Conservation (phyloP, 2,113 vertebrate genomes). For the Cottus gobio region DNA sequence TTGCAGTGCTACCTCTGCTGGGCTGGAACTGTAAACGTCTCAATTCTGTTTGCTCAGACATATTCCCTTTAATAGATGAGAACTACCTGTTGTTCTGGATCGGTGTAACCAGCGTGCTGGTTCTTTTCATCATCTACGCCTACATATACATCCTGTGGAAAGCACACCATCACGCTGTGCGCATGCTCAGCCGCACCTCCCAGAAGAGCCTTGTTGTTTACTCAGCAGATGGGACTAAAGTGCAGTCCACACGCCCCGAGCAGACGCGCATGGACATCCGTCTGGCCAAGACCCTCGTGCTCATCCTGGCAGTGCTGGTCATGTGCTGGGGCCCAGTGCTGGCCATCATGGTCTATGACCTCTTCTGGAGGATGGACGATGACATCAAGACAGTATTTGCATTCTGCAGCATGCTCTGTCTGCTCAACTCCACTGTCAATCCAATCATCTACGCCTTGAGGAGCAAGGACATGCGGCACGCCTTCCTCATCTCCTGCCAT, state of each 20-base stretch:
- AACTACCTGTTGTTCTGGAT: conserved; percentile 99
- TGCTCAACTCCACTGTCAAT: conserved; percentile 98
- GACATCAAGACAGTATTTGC: conserved; percentile 98
- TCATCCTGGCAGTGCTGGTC: conserved; percentile 96
- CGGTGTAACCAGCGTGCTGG: conserved; percentile 92
- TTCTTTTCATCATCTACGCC: conserved; percentile 98
- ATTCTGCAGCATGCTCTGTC: conserved; percentile 98
- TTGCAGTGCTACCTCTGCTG: conserved; percentile 95
- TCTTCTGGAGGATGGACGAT: conserved; percentile 98
- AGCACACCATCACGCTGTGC: conserved; percentile 95
- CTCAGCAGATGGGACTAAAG: conserved; percentile 94
- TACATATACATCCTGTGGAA: conserved; percentile 99
- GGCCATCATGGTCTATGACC: conserved; percentile 99
- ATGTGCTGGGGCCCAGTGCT: conserved; percentile 98
- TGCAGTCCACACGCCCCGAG: conserved; percentile 93
- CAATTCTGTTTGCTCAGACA: conserved; percentile 95
- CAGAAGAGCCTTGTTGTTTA: conserved; percentile 98
- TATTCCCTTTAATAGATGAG: conserved; percentile 97
- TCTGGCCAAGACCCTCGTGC: conserved; percentile 97
- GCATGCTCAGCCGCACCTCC: conserved; percentile 95
- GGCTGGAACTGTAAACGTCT: conserved; percentile 99
- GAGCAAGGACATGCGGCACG: conserved; percentile 96
- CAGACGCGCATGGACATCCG: conserved; percentile 99
- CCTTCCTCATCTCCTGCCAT: conserved; percentile 95
- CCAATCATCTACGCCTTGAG: conserved; percentile 98